phyloP scores from a whole-genome alignment of 2,797 vertebrate species.

The Brotogeris chrysoptera region DNA sequence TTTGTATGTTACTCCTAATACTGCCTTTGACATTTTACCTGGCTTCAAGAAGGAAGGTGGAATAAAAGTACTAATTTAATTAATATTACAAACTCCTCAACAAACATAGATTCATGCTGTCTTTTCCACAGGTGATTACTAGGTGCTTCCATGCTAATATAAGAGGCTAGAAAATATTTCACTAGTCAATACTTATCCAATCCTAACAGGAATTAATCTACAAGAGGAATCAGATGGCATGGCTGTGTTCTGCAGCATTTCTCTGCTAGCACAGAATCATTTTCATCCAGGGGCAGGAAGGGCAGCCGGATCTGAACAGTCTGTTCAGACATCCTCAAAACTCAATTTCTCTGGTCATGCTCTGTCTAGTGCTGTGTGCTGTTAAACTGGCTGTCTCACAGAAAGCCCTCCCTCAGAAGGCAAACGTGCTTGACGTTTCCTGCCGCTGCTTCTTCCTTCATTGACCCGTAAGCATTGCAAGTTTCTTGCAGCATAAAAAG shows the following conservation, averaged over 20 bases:
- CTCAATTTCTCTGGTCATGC: neutral
- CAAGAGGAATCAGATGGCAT: neutral
- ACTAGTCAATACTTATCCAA: neutral
- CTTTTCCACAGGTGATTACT: neutral
- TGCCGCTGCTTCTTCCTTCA: neutral
- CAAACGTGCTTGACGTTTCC: neutral
- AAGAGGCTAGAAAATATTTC: neutral
- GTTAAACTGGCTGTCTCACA: neutral
- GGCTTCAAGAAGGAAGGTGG: neutral
- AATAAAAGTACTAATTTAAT: neutral
- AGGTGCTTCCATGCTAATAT: neutral
- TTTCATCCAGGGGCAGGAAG: neutral
- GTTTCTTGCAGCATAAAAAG: neutral
- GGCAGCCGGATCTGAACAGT: neutral
- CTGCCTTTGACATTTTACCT: conserved; percentile 22
- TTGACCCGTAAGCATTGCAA: neutral
- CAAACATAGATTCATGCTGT: neutral
- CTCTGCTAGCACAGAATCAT: neutral
- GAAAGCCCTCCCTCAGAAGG: neutral
- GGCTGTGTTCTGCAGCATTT: neutral
- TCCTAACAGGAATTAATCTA: neutral
- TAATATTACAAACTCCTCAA: neutral
- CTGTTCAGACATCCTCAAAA: neutral
- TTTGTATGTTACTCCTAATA: conserved; percentile 2
- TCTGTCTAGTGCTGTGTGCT: neutral